Evolutionary conservation across 2,797 vertebrate genomes (phyloP), one percentile per base, ranked within the genome.

Genomic region (Ceyx erithaca): DNA sequence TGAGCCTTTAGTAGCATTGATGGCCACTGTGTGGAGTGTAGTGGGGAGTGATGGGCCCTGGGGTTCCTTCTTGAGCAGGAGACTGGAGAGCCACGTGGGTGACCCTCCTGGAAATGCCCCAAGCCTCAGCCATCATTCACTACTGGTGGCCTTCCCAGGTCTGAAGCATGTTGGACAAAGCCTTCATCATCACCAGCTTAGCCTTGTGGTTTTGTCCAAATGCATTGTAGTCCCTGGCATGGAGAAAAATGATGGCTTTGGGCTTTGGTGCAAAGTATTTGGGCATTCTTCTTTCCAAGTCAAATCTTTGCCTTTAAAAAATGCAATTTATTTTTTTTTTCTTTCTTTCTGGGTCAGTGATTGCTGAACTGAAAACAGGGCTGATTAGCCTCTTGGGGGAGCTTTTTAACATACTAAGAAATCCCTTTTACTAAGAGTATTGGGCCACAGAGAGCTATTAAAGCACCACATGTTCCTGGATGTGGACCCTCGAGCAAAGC

Each of bases 161-260:
- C 70, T 30, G 51, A 52, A 58, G 49, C 18, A 2, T 9, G 22
- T 21, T 58, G 75, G 67, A 28, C 41, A 64, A 78, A 71, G 21
- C 33, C 55, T 89, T 79, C 1, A 0, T 78, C 22, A 9, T 33
- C n/a, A 31, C 43, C 28, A 30, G 28, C 8, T 79, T 51, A 26
- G 26, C 54, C 54, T 71, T 2, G 1, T 72, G 40, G 22, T 21
- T 81, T 79, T 81, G 43, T 69, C 70, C 48, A 40, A 30, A 8
- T 51, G 25, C 4, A 1, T 15, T 12, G 10, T 31, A 35, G 33
- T 46, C 73, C 35, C 61, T 58, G 17, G 40, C 23, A 13, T 35
- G n/a, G 16, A 55, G 62, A 62, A 75, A 77, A 76, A 6, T 0
- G 0, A 9, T 5, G 30, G 51, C 30, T 52, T 48, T 68, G 52